Base-by-base conservation (phyloP, 64 coral and sea anemone species). In the Acropora yongei region DNA sequence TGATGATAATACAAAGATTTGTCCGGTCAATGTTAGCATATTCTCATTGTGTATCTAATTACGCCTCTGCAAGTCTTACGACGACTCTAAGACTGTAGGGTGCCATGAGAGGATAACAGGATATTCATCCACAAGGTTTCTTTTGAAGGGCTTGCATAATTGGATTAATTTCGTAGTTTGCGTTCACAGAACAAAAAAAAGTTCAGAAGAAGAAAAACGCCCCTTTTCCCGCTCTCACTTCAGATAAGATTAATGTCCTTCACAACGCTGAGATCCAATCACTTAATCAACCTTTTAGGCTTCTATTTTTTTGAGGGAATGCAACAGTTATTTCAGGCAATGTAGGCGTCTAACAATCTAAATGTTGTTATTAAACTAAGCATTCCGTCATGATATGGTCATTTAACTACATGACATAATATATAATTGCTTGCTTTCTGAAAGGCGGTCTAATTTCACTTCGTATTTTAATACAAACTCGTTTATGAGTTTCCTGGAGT, bases 351-450 rank as follows among this genome's bases (percentile, higher is more conserved):
- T 48, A 71, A 48, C 6, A 85, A 9, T 20, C 43, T 19, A 2
- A 49, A 85, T 16, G 49, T 85, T 85, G 65, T 85, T 69, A 83
- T 83, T 12, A 51, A 83, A 71, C 44, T 85, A 14, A 85, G 65
- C 82, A 85, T 85, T 85, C 82, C 82, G 65, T 85, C 61, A 49
- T 85, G 82, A 85, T 85, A 85, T 85, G 82, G 82, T 85, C 67
- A 85, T 85, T 71, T 71, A 72, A n/a, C 82, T 49, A 30, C 63
- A 85, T 85, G 82, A 85, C 60, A 85, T 85, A 85, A 72, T 72
- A 51, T 45, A 30, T 11, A 20, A 8, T 71, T 48, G 3, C 10
- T 9, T 18, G 45, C 75, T 39, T 71, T 71, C 20, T 63, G 10
- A 12, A 3, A 0, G 16, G 18, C 13, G 19, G 4, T 6, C 19